A percentile compares a stretch with the other conserved stretches of the same genome.
Evolutionary conservation across 2,113 vertebrate genomes (phyloP).

Genomic region (Mobula birostris): DNA sequence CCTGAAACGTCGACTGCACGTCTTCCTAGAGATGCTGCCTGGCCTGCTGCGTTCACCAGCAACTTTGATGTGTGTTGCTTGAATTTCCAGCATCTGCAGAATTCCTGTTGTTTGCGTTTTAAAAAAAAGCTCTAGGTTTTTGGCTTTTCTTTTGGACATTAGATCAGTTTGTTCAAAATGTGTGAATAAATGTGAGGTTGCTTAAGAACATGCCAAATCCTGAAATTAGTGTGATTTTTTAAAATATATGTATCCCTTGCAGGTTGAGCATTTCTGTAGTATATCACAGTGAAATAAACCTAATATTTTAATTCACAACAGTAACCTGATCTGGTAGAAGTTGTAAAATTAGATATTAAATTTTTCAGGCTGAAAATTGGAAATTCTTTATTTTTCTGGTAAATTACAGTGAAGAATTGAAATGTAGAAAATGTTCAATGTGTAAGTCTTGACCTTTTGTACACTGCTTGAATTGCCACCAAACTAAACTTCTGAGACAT

Average conservation of each 20-base stretch:
- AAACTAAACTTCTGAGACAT: too few relatives aligned
- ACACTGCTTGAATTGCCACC: not conserved
- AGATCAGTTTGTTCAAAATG: not conserved
- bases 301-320: not conserved
- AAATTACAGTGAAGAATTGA: not conserved
- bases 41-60: too few relatives aligned
- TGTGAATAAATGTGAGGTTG: not conserved
- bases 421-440: not conserved
- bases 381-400: not conserved
- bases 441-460: not conserved
- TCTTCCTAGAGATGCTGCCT: too few relatives aligned
- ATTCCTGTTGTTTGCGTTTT: too few relatives aligned
- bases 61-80: too few relatives aligned
- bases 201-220: not conserved
- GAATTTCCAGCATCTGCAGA: too few relatives aligned
- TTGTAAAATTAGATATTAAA: not conserved
- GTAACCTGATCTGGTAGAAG: not conserved
- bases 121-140: too few relatives aligned
- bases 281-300: not conserved
- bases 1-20: too few relatives aligned
- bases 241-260: not conserved
- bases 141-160: not conserved
- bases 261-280: not conserved
- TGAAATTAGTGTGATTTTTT: not conserved
- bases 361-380: not conserved